These are phyloP conservation scores for Ptychochromis oligacanthus DNA, from an alignment of 2,113 vertebrate genomes.

Conservation along the genomic window DNA sequence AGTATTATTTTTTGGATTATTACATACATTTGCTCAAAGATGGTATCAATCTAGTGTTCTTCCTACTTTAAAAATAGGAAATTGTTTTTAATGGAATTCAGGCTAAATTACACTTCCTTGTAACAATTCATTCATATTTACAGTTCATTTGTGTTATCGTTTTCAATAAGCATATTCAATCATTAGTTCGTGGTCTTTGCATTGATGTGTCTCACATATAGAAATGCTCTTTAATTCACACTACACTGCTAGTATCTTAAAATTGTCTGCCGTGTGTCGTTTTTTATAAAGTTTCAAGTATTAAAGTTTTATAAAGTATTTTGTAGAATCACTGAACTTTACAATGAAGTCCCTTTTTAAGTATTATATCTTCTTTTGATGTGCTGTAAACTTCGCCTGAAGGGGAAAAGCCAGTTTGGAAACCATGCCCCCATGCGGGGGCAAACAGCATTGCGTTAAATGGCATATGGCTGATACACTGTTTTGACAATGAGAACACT, in stretches of 20 bases:
- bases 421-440: constrained; percentile 67
- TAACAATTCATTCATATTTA: background rate
- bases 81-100: background rate
- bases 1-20: no score
- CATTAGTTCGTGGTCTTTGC: rapidly evolving
- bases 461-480: background rate
- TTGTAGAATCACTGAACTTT: background rate
- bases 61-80: rapidly evolving
- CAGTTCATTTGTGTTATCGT: background rate
- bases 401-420: constrained; percentile 8
- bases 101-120: background rate
- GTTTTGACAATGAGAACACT: background rate
- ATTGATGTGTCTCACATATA: background rate
- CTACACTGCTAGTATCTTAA: background rate
- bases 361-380: background rate
- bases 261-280: background rate
- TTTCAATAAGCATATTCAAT: background rate
- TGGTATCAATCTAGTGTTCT: no score
- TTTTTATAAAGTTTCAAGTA: background rate
- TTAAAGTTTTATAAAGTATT: background rate
- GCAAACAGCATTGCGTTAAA: constrained; percentile 21
- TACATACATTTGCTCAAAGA: no score
- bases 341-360: background rate
- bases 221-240: background rate
- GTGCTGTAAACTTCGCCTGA: background rate